Base-by-base conservation (phyloP, 2,797 vertebrate genomes). In the Gadopsis marmoratus region DNA sequence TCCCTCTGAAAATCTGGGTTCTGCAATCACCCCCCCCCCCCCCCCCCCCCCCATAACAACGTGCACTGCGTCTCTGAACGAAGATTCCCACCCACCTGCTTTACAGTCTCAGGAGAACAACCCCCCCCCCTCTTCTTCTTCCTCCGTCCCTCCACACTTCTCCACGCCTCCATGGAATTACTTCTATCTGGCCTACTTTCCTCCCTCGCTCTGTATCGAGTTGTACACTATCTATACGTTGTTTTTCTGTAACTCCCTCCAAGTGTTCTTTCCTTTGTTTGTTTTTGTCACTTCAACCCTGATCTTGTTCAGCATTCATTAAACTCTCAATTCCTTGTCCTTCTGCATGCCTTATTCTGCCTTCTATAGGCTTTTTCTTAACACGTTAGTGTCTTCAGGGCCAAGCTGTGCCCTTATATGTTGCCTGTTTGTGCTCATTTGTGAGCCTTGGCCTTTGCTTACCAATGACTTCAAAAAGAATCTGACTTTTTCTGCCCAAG, bases 161-260 rank as follows among this genome's bases (percentile, higher is more conserved):
- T 82, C 76, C 80, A 69, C 66, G 86, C 90, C 85, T 90, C 88
- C 86, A 71, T 83, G 72, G 91, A 92, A 94, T 95, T 95, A 94
- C 89, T 95, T 95, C 91, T 93, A 93, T 93, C 82, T 95, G 94
- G 93, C 94, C 94, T 95, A 94, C 87, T 95, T 94, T 94, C 87
- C 72, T 53, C 88, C 89, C 81, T 91, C 85, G 48, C 92, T 88
- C 62, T 84, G 50, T 71, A 89, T 87, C 82, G 91, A 92, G 79
- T 84, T 88, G 83, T 89, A 80, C 56, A 73, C 78, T 65, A 90
- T 91, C 86, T 90, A 88, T 88, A 91, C 71, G 65, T 84, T 90
- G 48, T 88, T 87, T 86, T 68, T 71, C 77, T 87, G 48, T 62
- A 75, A 86, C 81, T 86, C 84, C 84, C 67, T 89, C 72, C 80